These are phyloP conservation scores for Fulmarus glacialis DNA, from an alignment of 2,113 vertebrate species.

Conservation along the genomic window DNA sequence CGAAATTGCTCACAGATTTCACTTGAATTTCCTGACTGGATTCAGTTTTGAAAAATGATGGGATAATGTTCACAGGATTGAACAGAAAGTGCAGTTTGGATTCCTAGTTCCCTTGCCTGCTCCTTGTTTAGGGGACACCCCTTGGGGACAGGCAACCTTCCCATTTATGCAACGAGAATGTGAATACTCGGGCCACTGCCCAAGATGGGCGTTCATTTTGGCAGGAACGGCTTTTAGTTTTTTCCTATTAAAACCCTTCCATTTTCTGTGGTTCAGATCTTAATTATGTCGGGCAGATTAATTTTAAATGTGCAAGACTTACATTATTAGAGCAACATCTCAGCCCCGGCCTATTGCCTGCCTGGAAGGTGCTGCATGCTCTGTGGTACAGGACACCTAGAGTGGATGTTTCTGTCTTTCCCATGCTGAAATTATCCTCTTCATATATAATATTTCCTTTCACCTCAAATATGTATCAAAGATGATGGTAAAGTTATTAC, in stretches of 20 bases:
- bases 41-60: neutral
- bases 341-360: neutral
- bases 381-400: neutral
- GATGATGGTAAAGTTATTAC: neutral
- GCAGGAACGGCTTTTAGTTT: neutral
- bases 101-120: neutral
- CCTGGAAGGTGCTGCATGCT: neutral
- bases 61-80: neutral
- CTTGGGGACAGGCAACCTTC: rapidly evolving
- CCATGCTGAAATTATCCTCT: neutral
- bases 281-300: neutral
- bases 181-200: neutral
- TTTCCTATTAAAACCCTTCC: neutral
- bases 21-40: neutral
- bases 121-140: neutral
- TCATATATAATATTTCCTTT: neutral
- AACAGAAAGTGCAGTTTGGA: neutral
- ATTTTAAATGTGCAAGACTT: neutral
- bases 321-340: neutral
- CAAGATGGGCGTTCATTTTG: neutral
- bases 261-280: neutral
- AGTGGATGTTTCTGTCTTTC: neutral
- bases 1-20: neutral
- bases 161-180: neutral
- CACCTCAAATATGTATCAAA: neutral